These are phyloP conservation scores for Acanthosepion esculentum DNA, from an alignment of 2,888 invertebrate species.

Conservation along the genomic window DNA sequence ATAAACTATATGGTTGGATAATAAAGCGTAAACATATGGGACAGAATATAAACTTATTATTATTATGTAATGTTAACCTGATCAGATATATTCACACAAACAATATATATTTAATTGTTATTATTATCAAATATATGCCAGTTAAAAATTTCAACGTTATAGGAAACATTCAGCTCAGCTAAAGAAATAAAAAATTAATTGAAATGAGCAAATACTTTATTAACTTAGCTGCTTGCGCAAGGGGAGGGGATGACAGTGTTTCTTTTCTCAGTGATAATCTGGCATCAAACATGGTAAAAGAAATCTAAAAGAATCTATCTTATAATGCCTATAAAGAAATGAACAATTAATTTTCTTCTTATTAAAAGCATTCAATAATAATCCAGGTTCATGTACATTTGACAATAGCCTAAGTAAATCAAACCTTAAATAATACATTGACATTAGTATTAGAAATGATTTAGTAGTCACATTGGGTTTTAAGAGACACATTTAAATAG, in stretches of 20 bases:
- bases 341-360: not conserved
- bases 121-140: too few species aligned
- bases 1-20: too few species aligned
- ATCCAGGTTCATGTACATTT: not conserved
- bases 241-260: not conserved
- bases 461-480: not conserved
- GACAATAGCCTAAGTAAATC: not conserved
- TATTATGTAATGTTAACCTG: too few species aligned
- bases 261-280: too few species aligned
- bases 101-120: too few species aligned
- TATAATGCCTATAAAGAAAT: not conserved
- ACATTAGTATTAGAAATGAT: not conserved
- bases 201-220: not conserved
- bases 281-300: too few species aligned
- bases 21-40: too few species aligned
- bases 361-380: not conserved
- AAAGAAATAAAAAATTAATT: not conserved
- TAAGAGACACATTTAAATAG: too few species aligned
- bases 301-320: not conserved
- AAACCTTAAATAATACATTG: not conserved
- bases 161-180: too few species aligned
- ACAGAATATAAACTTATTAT: too few species aligned
- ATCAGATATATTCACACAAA: too few species aligned
- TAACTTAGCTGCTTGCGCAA: not conserved
- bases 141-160: too few species aligned